These are phyloP conservation scores for Dolichomitus sp. DNA, from an alignment of 2,888 invertebrate genomes.

Conservation along the genomic window DNA sequence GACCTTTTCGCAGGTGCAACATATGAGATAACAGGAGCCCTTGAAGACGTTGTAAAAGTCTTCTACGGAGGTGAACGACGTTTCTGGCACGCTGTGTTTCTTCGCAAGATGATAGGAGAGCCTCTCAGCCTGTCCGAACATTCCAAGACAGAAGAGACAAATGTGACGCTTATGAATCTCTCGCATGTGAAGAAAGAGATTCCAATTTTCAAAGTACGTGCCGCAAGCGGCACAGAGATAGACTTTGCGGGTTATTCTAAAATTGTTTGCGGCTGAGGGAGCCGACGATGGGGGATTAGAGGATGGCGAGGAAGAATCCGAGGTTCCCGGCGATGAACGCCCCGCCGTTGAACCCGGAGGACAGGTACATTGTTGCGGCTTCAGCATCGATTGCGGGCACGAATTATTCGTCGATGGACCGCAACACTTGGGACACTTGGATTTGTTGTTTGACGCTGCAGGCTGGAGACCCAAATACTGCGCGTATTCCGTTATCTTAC, in stretches of 20 bases:
- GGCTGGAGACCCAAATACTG: slow-evolving; percentile 91
- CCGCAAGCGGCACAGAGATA: slow-evolving; percentile 94
- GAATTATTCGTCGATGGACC: slow-evolving; percentile 89
- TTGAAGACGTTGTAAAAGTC: slow-evolving; percentile 90
- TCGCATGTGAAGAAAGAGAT: slow-evolving; percentile 94
- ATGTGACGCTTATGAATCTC: slow-evolving; percentile 94
- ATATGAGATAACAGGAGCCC: slow-evolving; percentile 92
- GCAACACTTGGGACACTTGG: slow-evolving; percentile 92
- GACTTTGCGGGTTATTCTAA: slow-evolving; percentile 92
- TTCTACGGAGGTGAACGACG: slow-evolving; percentile 90
- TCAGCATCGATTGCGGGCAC: slow-evolving; percentile 89
- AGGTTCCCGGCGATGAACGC: slow-evolving; percentile 79
- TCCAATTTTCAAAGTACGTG: slow-evolving; percentile 95
- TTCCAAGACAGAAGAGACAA: slow-evolving; percentile 94
- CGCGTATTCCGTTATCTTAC: slow-evolving; percentile 88
- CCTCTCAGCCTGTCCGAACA: slow-evolving; percentile 94
- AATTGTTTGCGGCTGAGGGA: slow-evolving; percentile 85
- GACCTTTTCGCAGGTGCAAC: slow-evolving; percentile 93
- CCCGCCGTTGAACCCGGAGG: slow-evolving; percentile 77
- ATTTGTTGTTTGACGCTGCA: slow-evolving; percentile 82
- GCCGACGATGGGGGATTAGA: slow-evolving; percentile 11
- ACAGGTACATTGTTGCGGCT: slow-evolving; percentile 91
- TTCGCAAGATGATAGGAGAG: slow-evolving; percentile 92
- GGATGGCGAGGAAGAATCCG: slow-evolving; percentile 84
- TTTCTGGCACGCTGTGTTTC: slow-evolving; percentile 93